Conservation (phyloP, 2,797 vertebrate genomes). For the Fistularia commersonii region DNA sequence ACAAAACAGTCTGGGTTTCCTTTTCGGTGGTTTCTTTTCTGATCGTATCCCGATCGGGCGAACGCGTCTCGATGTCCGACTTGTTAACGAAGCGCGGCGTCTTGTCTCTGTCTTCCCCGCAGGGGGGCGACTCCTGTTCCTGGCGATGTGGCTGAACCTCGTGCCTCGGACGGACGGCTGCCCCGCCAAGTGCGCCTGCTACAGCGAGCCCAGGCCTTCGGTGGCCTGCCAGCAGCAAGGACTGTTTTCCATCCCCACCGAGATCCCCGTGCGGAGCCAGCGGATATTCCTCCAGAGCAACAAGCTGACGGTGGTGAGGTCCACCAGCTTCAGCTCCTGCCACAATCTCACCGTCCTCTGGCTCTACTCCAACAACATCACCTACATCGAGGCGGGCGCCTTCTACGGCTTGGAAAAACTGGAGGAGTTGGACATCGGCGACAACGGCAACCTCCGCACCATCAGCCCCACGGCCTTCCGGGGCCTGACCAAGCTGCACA, state of each 20-base stretch:
- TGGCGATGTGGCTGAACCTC: constrained; percentile 90
- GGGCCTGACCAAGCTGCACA: constrained; percentile 90
- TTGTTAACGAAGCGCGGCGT: no score
- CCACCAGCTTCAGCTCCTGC: constrained; percentile 90
- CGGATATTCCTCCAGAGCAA: constrained; percentile 97
- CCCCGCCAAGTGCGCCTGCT: constrained; percentile 93
- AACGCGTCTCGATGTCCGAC: no score
- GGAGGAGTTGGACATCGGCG: constrained; percentile 95
- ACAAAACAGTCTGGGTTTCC: no score
- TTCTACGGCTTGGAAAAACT: constrained; percentile 88
- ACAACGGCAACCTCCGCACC: constrained; percentile 88
- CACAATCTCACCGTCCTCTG: constrained; percentile 95
- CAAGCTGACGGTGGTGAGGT: constrained; percentile 85
- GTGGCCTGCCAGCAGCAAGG: constrained; percentile 97
- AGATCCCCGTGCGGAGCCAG: constrained; percentile 92
- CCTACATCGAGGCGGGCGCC: constrained; percentile 87
- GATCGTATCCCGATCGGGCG: no score
- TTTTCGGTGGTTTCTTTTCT: no score
- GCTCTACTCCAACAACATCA: constrained; percentile 97
- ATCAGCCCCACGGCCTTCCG: constrained; percentile 89
- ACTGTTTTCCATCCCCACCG: constrained; percentile 85
- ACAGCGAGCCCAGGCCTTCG: constrained; percentile 91
- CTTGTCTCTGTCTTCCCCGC: constrained; percentile 49
- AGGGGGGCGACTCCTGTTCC: constrained; percentile 89
- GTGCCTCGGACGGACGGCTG: constrained; percentile 83